A percentile compares a stretch with the other conserved stretches of the same genome.
phyloP scores from a whole-genome alignment of 2,888 invertebrate genomes.

The Acrobasis consociella region DNA sequence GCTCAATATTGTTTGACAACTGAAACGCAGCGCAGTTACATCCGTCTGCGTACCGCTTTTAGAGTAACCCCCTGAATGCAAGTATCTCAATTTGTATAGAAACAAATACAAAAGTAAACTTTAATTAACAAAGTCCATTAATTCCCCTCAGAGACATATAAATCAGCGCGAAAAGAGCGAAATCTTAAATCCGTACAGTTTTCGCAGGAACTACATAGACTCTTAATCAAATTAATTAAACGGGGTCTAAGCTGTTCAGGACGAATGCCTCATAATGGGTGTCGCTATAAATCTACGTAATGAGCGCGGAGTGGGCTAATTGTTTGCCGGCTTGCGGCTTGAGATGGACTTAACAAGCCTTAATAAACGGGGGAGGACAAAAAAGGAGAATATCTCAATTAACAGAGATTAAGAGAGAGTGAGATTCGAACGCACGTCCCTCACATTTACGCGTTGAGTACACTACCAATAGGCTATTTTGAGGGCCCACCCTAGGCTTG shows the following conservation, averaged over 20 bases:
- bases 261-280: conserved; percentile 22
- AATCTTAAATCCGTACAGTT: conserved; percentile 16
- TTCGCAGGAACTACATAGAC: conserved; percentile 8
- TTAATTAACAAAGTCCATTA: neutral
- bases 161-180: conserved; percentile 8
- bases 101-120: neutral
- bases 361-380: conserved; percentile 11
- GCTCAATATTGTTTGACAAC: too few relatives aligned
- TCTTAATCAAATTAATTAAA: conserved; percentile 22
- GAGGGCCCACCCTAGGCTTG: too few relatives aligned
- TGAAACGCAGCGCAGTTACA: too few relatives aligned
- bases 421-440: too few relatives aligned
- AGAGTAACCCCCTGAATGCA: too few relatives aligned
- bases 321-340: conserved; percentile 30
- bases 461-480: too few relatives aligned
- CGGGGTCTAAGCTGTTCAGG: conserved; percentile 13
- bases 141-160: neutral
- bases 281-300: conserved; percentile 21
- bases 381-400: too few relatives aligned
- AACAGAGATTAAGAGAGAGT: too few relatives aligned
- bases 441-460: too few relatives aligned
- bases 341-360: conserved; percentile 29
- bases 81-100: too few relatives aligned
- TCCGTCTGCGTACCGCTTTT: too few relatives aligned
- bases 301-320: conserved; percentile 27